Evolutionary conservation across 2,113 vertebrate species (phyloP).

Genomic region (Ibidorhyncha struthersii): DNA sequence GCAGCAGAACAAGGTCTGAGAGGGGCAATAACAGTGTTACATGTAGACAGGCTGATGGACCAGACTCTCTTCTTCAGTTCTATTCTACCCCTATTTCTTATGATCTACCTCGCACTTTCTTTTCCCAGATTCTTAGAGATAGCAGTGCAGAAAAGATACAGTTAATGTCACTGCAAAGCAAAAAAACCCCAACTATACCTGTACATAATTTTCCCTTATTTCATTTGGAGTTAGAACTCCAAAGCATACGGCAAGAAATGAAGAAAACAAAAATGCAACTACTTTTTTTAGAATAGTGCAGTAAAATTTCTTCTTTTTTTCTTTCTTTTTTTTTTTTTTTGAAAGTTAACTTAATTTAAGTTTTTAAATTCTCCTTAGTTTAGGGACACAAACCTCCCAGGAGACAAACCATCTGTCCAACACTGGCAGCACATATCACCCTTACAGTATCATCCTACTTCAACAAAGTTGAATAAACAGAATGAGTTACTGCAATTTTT

Average conservation of each 20-base stretch:
- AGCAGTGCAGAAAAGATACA: background rate
- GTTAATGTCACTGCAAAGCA: background rate
- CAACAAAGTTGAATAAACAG: background rate
- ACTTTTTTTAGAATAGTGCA: background rate
- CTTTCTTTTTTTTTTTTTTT: background rate
- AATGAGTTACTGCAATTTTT: background rate
- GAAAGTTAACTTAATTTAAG: background rate
- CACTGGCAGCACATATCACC: background rate
- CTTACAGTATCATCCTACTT: background rate
- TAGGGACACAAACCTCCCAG: background rate
- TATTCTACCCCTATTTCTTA: background rate
- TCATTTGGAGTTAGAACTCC: background rate
- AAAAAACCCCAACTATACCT: background rate
- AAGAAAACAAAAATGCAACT: background rate
- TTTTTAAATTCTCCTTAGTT: background rate
- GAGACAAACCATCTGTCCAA: background rate
- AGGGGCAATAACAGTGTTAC: background rate
- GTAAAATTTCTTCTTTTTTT: background rate
- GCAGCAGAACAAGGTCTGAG: background rate
- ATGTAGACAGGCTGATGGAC: background rate
- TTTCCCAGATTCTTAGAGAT: background rate
- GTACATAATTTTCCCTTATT: background rate
- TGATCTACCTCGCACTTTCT: background rate
- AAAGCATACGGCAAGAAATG: background rate
- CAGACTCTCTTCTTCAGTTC: background rate